phyloP scores from a whole-genome alignment of 2,888 invertebrate species.

The Rosalia funebris region DNA sequence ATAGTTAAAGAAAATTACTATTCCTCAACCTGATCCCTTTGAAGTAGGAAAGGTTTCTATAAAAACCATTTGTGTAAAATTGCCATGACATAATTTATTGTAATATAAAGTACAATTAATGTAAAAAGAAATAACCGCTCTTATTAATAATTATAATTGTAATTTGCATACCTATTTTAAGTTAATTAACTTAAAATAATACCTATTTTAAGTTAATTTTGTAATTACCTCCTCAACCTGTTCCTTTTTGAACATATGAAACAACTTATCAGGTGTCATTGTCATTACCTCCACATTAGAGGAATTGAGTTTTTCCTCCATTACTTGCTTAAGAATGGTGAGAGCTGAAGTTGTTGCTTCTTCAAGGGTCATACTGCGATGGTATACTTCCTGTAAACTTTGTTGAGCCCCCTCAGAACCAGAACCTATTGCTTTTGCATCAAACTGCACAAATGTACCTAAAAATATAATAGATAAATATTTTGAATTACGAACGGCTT shows the following conservation, averaged over 20 bases:
- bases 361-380: conserved; percentile 89
- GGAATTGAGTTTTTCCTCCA: conserved; percentile 98
- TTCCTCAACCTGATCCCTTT: too few species aligned
- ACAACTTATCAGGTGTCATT: conserved; percentile 84
- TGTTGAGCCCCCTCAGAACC: conserved; percentile 99
- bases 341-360: conserved; percentile 93
- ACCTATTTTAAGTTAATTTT: conserved; percentile 50
- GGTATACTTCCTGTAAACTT: conserved; percentile 79
- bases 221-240: conserved; percentile 91
- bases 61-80: conserved; percentile 24
- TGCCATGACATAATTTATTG: conserved; percentile 24
- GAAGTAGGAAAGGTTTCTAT: conserved; percentile 28
- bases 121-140: conserved; percentile 11
- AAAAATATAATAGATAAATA: conserved; percentile 87
- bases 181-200: too few species aligned
- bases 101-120: conserved; percentile 26
- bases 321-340: conserved; percentile 97
- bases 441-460: conserved; percentile 97
- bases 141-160: background rate
- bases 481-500: too few species aligned
- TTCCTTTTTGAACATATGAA: conserved; percentile 90
- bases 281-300: conserved; percentile 98
- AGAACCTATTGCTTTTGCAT: conserved; percentile 99
- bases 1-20: too few species aligned
- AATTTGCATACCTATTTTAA: conserved; percentile 2